phyloP scores from a whole-genome alignment of 2,888 invertebrate species.

The Troides aeacus region DNA sequence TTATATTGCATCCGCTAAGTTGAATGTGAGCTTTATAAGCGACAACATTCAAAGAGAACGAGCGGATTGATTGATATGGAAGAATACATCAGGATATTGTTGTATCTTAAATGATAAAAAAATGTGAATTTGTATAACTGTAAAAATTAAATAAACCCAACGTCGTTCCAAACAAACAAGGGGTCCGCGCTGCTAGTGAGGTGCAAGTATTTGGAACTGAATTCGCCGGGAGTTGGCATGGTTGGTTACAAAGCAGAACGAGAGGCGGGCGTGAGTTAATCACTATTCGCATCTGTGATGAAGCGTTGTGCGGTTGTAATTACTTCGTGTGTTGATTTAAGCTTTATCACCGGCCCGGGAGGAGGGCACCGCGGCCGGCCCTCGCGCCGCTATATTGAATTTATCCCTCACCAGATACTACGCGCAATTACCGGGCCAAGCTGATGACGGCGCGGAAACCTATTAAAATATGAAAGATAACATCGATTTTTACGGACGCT shows the following conservation, averaged over 20 bases:
- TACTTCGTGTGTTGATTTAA: constrained; percentile 78
- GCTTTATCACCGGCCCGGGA: constrained; percentile 65
- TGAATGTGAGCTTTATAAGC: too few species aligned
- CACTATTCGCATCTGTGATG: constrained; percentile 75
- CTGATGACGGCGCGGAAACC: constrained; percentile 76
- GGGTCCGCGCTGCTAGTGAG: too few species aligned
- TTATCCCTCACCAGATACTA: constrained; percentile 56
- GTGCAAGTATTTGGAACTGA: background rate
- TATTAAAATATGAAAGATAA: constrained; percentile 78
- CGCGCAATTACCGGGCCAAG: constrained; percentile 68
- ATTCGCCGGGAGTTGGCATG: constrained; percentile 18
- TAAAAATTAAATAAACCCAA: too few species aligned
- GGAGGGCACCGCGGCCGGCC: constrained; percentile 49
- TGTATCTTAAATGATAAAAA: too few species aligned
- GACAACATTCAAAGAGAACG: too few species aligned
- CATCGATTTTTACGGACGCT: constrained; percentile 73
- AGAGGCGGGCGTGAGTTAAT: constrained; percentile 65
- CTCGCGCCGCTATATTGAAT: constrained; percentile 63
- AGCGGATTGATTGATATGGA: too few species aligned
- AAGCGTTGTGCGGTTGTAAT: constrained; percentile 75
- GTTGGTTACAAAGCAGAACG: constrained; percentile 39
- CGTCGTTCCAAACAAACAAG: too few species aligned
- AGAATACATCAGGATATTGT: too few species aligned
- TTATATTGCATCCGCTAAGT: too few species aligned
- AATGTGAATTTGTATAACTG: too few species aligned